Evolutionary conservation across 92 coral and sea anemone genomes (phyloP).

Genomic region (Epizoanthus fatuus): DNA sequence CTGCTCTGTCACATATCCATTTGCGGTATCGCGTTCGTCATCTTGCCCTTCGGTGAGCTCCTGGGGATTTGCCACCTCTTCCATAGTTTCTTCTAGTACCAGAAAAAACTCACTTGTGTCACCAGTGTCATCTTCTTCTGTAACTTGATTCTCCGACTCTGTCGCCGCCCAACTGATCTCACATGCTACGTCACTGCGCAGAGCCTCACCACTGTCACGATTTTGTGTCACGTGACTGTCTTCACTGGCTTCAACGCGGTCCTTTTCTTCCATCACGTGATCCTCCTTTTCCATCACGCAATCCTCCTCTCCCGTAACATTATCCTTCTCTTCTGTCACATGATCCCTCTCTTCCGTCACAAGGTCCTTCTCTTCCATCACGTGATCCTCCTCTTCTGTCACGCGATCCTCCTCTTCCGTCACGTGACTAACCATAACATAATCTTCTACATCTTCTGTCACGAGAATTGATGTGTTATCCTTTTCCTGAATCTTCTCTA

Average conservation of each 20-base stretch:
- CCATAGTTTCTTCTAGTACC: conserved; percentile 26
- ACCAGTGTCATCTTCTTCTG: conserved; percentile 4
- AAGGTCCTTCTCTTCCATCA: no score
- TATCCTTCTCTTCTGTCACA: no score
- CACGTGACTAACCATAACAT: conserved; percentile 31
- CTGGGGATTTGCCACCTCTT: not conserved
- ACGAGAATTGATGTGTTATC: not conserved
- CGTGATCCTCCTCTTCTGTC: not conserved
- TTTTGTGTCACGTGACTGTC: no score
- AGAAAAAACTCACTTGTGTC: conserved; percentile 21
- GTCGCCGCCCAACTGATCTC: not conserved
- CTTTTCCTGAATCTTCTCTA: not conserved
- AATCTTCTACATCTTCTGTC: conserved; percentile 29
- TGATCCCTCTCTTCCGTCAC: no score
- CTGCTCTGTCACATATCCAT: conserved; percentile 19
- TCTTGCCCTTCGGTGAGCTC: not conserved
- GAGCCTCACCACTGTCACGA: not conserved
- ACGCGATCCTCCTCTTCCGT: not conserved
- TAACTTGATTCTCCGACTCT: not conserved
- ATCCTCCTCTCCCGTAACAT: no score
- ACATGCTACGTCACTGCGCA: not conserved
- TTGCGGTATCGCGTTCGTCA: not conserved
- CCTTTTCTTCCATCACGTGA: no score
- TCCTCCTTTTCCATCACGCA: no score
- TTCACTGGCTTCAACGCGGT: no score